phyloP scores from a whole-genome alignment of 2,888 invertebrate species.

The Listrodromus nycthemerus region DNA sequence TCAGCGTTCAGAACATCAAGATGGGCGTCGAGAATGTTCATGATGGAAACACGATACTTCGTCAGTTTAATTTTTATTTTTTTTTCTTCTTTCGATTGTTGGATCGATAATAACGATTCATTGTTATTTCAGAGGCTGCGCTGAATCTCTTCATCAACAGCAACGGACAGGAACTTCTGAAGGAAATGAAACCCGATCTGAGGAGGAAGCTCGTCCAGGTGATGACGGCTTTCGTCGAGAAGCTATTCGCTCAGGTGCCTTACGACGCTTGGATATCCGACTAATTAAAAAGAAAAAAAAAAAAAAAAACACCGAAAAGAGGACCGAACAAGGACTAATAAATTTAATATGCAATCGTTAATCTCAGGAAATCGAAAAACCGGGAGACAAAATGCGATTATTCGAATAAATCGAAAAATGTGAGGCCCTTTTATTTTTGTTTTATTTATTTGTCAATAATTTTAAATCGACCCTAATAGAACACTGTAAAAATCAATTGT shows the following conservation, averaged over 20 bases:
- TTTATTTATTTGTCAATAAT: neutral
- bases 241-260: constrained; percentile 91
- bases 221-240: constrained; percentile 91
- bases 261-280: constrained; percentile 91
- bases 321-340: constrained; percentile 46
- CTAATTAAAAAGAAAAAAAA: constrained; percentile 67
- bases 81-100: neutral
- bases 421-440: neutral
- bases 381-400: constrained; percentile 6
- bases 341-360: constrained; percentile 37
- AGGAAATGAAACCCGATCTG: constrained; percentile 94
- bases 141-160: constrained; percentile 94
- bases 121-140: constrained; percentile 89
- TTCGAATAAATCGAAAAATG: neutral
- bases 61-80: constrained; percentile 85
- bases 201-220: constrained; percentile 91
- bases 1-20: constrained; percentile 92
- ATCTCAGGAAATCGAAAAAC: constrained; percentile 39
- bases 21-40: constrained; percentile 95
- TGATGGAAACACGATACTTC: constrained; percentile 92
- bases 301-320: neutral
- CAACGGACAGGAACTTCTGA: constrained; percentile 92
- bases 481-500: no score
- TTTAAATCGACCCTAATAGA: neutral
- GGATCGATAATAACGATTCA: neutral